phyloP scores from a whole-genome alignment of 2,888 invertebrate genomes.

The Xanthorhoe designata region DNA sequence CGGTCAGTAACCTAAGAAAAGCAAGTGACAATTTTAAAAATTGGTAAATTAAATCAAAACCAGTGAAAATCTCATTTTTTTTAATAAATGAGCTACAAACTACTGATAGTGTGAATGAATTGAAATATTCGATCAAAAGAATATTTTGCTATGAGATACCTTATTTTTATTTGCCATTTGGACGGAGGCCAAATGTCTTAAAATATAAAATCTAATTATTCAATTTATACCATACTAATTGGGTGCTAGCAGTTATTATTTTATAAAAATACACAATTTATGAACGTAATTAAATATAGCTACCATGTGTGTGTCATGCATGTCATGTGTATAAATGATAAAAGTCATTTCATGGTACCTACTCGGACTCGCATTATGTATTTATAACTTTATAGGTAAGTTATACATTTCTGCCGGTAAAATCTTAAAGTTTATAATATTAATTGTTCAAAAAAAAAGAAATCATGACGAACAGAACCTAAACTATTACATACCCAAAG shows the following conservation, averaged over 20 bases:
- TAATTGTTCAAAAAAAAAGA: no score
- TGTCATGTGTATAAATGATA: neutral
- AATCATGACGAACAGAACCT: no score
- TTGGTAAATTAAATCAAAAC: neutral
- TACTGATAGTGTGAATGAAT: slow-evolving; percentile 3
- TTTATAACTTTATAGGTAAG: no score
- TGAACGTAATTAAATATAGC: neutral
- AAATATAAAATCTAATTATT: slow-evolving; percentile 18
- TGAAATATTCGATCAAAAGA: slow-evolving; percentile 8
- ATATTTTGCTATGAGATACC: neutral
- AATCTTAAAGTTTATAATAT: no score
- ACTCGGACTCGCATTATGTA: no score
- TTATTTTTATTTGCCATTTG: slow-evolving; percentile 9
- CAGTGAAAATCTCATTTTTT: neutral
- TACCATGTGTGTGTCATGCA: neutral
- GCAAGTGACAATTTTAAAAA: neutral
- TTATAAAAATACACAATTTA: neutral
- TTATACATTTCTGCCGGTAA: no score
- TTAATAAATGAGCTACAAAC: neutral
- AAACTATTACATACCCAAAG: no score
- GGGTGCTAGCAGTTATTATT: neutral
- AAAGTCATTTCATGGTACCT: neutral
- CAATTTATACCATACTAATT: slow-evolving; percentile 14
- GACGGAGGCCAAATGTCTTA: slow-evolving; percentile 9
- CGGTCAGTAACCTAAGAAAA: slow-evolving; percentile 83